phyloP scores from a whole-genome alignment of 2,113 vertebrate genomes.

The Tyto alba region DNA sequence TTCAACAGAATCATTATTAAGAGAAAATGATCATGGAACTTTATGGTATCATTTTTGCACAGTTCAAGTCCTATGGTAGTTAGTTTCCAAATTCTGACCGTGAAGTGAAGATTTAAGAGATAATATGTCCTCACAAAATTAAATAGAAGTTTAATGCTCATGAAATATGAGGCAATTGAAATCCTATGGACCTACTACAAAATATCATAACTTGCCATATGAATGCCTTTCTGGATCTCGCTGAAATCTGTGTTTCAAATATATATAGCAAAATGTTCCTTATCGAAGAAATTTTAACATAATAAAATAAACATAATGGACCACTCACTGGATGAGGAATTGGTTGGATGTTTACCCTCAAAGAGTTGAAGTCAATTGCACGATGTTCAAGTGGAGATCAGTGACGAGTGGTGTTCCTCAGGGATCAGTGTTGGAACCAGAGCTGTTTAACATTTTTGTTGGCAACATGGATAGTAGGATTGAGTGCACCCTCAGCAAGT shows the following conservation, averaged over 20 bases:
- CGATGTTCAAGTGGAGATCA: too few species aligned
- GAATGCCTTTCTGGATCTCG: background rate
- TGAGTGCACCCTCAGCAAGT: too few species aligned
- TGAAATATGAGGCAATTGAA: background rate
- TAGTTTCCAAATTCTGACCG: background rate
- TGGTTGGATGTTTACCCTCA: too few species aligned
- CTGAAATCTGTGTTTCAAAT: background rate
- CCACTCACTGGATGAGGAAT: too few species aligned
- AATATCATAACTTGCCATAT: background rate
- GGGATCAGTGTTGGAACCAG: too few species aligned
- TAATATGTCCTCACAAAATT: background rate
- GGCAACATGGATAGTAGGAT: too few species aligned
- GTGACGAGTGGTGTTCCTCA: too few species aligned
- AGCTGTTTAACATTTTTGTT: too few species aligned
- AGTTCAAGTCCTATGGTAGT: background rate
- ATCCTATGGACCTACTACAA: background rate
- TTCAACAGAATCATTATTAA: background rate
- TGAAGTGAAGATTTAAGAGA: background rate
- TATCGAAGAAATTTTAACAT: background rate
- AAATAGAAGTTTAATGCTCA: background rate
- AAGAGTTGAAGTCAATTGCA: too few species aligned
- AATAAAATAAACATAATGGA: background rate
- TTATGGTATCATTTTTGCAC: background rate
- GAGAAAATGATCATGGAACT: background rate
- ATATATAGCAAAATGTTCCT: background rate